phyloP scores from a whole-genome alignment of 2,888 invertebrate genomes.

The Physocephala rufipes region DNA sequence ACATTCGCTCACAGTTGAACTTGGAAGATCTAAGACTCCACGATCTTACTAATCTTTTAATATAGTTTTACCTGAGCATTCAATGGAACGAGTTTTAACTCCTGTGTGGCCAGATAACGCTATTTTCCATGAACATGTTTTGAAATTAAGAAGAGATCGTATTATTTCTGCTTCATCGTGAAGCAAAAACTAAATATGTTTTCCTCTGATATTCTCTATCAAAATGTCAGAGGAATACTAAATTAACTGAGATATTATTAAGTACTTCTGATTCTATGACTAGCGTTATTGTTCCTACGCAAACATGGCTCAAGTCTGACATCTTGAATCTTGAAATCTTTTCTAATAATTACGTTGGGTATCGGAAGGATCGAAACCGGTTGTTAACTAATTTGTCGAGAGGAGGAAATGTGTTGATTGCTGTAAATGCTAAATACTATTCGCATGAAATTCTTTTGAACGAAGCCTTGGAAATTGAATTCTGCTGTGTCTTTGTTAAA shows the following conservation, averaged over 20 bases:
- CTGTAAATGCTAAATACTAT: not conserved
- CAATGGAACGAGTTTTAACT: not conserved
- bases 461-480: not conserved
- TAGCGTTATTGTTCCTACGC: not conserved
- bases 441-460: not conserved
- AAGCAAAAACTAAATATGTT: not conserved
- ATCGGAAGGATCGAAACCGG: not conserved
- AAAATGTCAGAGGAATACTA: slow-evolving; percentile 4
- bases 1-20: no score
- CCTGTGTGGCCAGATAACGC: not conserved
- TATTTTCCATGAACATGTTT: not conserved
- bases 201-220: not conserved
- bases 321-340: not conserved
- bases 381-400: not conserved
- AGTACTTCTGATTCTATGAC: not conserved
- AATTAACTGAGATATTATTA: not conserved
- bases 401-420: slow-evolving; percentile 1
- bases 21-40: no score
- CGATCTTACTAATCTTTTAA: no score
- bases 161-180: not conserved
- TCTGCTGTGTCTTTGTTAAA: slow-evolving; percentile 2
- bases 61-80: no score
- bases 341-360: not conserved
- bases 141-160: not conserved
- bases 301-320: slow-evolving; percentile 4